A percentile compares a stretch with the other conserved stretches of the same genome.
These are phyloP conservation scores for Cheilosia variabilis DNA, from an alignment of 2,888 invertebrate species.

Conservation along the genomic window DNA sequence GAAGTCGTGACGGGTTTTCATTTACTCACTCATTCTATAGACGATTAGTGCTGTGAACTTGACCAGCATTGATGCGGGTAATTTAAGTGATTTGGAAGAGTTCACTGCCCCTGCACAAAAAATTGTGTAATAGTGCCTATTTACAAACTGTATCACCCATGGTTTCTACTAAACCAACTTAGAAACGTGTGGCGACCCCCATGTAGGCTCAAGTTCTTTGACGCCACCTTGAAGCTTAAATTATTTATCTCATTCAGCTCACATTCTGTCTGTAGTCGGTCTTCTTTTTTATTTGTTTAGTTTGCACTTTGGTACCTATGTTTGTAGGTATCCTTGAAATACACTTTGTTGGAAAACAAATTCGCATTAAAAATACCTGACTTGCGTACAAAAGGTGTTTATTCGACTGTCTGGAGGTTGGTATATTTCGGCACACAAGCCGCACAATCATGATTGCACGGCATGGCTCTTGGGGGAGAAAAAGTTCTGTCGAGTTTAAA, in stretches of 20 bases:
- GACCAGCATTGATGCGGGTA: slow-evolving; percentile 22
- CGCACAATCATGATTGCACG: background rate
- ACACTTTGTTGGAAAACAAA: background rate
- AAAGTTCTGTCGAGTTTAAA: slow-evolving; percentile 29
- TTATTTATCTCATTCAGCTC: background rate
- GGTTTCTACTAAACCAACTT: no score
- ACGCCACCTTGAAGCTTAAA: slow-evolving; percentile 9
- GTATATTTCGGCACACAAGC: slow-evolving; percentile 1
- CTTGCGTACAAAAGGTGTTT: slow-evolving; percentile 30
- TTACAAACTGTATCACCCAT: background rate
- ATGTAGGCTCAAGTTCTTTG: slow-evolving; percentile 4
- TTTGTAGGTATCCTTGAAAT: slow-evolving; percentile 3
- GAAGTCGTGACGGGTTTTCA: slow-evolving; percentile 18
- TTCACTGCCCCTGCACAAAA: slow-evolving; percentile 14
- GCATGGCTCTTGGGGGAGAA: background rate
- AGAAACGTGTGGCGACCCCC: no score
- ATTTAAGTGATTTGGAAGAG: slow-evolving; percentile 5
- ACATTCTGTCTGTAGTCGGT: background rate
- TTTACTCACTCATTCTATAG: background rate
- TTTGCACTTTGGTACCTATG: background rate
- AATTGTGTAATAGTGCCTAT: background rate
- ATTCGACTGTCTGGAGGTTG: slow-evolving; percentile 8
- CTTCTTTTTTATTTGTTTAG: no score
- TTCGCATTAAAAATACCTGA: background rate
- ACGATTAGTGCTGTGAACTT: slow-evolving; percentile 38